Percentiles rank a stretch among this genome's conserved stretches.
Evolutionary conservation across 2,113 vertebrate species (phyloP).

Genomic region (Corythoichthys haematopterus): DNA sequence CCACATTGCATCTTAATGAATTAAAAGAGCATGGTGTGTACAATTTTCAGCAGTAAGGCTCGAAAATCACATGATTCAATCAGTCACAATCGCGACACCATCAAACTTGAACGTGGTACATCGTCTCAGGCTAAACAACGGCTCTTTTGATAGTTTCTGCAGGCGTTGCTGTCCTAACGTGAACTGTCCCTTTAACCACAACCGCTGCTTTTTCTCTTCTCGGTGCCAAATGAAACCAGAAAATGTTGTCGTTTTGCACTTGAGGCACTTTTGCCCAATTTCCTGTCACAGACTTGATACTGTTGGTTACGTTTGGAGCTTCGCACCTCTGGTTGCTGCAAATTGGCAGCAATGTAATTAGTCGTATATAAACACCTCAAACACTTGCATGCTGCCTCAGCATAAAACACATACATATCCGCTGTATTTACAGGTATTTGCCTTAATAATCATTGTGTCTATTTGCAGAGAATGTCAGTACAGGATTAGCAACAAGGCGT

Average conservation of each 20-base stretch:
- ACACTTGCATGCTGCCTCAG: conserved; percentile 2
- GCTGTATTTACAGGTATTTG: background rate
- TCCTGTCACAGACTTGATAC: conserved; percentile 15
- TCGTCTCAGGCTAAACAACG: conserved; percentile 35
- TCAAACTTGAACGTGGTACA: conserved; percentile 27
- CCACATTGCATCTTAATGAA: conserved; percentile 16
- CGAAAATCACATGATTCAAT: conserved; percentile 21
- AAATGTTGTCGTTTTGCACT: conserved; percentile 21
- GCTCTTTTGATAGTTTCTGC: conserved; percentile 35
- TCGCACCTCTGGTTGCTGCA: conserved; percentile 20
- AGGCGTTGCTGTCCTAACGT: conserved; percentile 40
- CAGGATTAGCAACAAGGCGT: conserved; percentile 12
- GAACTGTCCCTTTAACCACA: conserved; percentile 37
- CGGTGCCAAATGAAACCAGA: conserved; percentile 13
- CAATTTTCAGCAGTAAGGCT: conserved; percentile 1
- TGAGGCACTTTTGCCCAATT: conserved; percentile 23
- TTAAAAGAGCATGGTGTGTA: background rate
- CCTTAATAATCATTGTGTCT: conserved; percentile 5
- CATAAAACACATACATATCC: conserved; percentile 19
- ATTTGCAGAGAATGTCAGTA: conserved; percentile 10
- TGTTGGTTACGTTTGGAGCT: conserved; percentile 9
- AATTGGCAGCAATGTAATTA: conserved; percentile 22
- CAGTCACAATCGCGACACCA: conserved; percentile 39
- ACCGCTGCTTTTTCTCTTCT: conserved; percentile 4
- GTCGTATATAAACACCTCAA: conserved; percentile 5